Conservation (phyloP, 1,140 invertebrate species). For the Mya arenaria region DNA sequence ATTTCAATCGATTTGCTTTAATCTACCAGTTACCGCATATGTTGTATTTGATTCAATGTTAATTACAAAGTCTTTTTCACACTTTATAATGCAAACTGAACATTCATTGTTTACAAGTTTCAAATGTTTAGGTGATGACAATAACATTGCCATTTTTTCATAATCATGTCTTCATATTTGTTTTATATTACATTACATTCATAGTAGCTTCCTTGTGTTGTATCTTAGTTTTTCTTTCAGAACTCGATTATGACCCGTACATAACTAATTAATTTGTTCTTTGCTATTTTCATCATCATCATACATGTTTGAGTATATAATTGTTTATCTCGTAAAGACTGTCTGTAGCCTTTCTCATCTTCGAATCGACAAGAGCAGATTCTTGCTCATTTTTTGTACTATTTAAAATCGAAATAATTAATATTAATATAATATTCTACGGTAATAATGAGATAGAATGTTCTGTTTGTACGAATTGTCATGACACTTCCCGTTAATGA, state of each 20-base stretch:
- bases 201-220: background rate
- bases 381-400: background rate
- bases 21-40: too few species aligned
- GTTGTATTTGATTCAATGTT: too few species aligned
- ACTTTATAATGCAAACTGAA: background rate
- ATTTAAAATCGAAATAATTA: too few species aligned
- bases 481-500: too few species aligned
- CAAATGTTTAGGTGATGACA: background rate
- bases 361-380: background rate
- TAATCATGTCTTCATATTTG: background rate
- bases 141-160: background rate
- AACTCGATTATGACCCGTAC: background rate
- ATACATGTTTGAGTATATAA: background rate
- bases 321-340: background rate
- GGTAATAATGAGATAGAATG: too few species aligned
- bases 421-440: too few species aligned
- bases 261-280: background rate
- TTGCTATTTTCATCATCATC: background rate
- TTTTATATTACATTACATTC: background rate
- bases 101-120: background rate
- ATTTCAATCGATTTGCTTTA: too few species aligned
- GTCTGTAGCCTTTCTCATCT: background rate
- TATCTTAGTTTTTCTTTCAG: background rate
- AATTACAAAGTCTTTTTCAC: background rate
- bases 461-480: too few species aligned